Base-by-base conservation (phyloP, 2,113 vertebrate species). In the Peromyscus californicus region DNA sequence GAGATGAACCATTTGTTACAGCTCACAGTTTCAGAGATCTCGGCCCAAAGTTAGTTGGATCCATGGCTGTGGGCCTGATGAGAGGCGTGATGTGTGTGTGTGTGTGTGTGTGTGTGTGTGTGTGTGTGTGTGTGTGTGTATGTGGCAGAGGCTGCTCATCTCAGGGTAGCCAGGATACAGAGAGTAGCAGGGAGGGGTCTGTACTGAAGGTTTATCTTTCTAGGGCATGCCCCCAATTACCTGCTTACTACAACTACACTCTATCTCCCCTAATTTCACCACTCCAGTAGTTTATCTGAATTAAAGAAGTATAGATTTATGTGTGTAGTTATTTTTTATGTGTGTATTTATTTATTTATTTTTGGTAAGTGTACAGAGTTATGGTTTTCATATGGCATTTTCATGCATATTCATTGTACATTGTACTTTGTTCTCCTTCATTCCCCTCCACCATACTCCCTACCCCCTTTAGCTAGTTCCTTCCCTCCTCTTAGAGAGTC, bases 401-500 rank as follows among this genome's bases (percentile, higher is more conserved):
- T 17, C 3, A 65, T 85, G 24, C 24, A 63, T 9, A 85, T 22
- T 61, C 57, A 29, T 8, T 78, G 7, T 42, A 42, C 8, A 29
- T 83, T 83, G 39, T 16, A 39, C 36, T 85, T 31, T 10, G 39
- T 63, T 65, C n/a, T 42, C 82, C 7, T 5, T 29, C n/a, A 63
- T 63, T 29, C 21, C 15, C 78, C 80, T n/a, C 57, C 7, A 15
- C 82, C 54, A 33, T 2, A 3, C 22, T 39, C 22, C 33, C 22
- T 39, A 12, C 21, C 57, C 11, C 3, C 24, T 63, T 7, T 1
- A 29, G 6, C 6, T 5, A 1, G 7, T 39, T 61, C 19, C 54
- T 83, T 59, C 19, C 33, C 57, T 26, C 3, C 36, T n/a, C n/a
- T 80, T 19, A 83, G 54, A 39, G 5, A 22, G 79, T n/a, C 19